Conservation (phyloP, 2,797 vertebrate genomes). For the Sebastes alutus region DNA sequence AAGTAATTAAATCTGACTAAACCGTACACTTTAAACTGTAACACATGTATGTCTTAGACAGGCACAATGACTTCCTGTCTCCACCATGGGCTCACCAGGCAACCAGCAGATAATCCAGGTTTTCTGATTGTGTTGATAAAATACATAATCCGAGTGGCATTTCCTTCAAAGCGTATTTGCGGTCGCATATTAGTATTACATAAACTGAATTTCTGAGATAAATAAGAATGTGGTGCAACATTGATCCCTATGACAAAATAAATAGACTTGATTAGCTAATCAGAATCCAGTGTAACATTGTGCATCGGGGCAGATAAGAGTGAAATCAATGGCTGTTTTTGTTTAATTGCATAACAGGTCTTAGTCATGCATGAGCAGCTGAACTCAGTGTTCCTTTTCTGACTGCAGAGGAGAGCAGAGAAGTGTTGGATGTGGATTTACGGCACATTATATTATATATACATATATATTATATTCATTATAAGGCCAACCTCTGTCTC, state of each 20-base stretch:
- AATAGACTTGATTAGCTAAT: neutral
- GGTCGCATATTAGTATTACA: neutral
- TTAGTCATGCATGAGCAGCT: conserved; percentile 62
- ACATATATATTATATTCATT: too few species aligned
- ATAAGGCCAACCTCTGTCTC: neutral
- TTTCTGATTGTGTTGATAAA: neutral
- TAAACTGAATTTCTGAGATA: neutral
- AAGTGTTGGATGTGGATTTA: conserved; percentile 8
- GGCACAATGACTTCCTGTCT: neutral
- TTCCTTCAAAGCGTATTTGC: neutral
- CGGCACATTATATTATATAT: neutral
- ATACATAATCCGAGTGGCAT: neutral
- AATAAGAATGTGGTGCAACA: neutral
- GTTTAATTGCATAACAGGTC: conserved; percentile 55
- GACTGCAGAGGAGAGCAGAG: conserved; percentile 37
- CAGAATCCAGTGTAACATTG: conserved; percentile 5
- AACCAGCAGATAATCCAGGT: neutral
- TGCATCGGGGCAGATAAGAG: conserved; percentile 5
- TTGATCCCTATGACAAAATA: neutral
- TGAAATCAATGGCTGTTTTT: conserved; percentile 38
- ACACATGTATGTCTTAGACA: neutral
- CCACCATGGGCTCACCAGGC: too few species aligned
- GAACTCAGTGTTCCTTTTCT: conserved; percentile 39
- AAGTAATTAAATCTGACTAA: neutral
- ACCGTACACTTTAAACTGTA: too few species aligned